Conservation (phyloP, 2,113 vertebrate genomes). For the Tonatia bakeri region DNA sequence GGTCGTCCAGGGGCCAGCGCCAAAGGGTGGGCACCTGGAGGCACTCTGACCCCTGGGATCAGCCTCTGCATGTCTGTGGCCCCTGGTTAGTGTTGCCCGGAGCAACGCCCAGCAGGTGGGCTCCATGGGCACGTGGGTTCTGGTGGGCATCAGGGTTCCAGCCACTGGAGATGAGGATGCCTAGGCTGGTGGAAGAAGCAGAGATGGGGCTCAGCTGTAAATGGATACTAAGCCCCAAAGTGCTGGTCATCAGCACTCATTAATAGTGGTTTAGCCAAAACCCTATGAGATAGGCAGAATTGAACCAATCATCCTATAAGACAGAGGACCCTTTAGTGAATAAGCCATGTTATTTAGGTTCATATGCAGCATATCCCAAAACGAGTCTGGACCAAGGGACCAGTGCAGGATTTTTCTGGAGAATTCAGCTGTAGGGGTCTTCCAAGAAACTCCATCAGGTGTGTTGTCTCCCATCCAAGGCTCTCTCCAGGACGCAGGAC, state of each 20-base stretch:
- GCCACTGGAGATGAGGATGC: background rate
- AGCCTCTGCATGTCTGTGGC: background rate
- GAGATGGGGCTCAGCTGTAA: background rate
- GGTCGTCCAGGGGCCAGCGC: background rate
- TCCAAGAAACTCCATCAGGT: background rate
- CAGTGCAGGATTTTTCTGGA: background rate
- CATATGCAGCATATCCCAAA: background rate
- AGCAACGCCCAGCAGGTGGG: background rate
- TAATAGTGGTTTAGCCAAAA: background rate
- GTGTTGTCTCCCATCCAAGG: background rate
- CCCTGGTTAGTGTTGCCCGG: no score
- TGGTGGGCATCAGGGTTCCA: background rate
- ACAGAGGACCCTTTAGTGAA: background rate
- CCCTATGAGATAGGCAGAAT: background rate
- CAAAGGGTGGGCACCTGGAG: no score
- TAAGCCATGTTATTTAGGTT: background rate
- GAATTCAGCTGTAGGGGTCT: background rate
- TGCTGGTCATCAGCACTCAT: background rate
- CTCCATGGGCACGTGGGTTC: background rate
- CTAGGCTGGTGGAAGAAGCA: background rate
- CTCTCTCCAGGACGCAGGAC: background rate
- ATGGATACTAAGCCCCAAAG: background rate
- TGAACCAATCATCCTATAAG: background rate
- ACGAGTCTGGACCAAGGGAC: background rate
- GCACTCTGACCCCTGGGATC: rapidly evolving